Percentiles rank a stretch among this genome's conserved stretches.
Conservation (phyloP, 2,888 invertebrate species). For the Mellilla xanthometata region DNA sequence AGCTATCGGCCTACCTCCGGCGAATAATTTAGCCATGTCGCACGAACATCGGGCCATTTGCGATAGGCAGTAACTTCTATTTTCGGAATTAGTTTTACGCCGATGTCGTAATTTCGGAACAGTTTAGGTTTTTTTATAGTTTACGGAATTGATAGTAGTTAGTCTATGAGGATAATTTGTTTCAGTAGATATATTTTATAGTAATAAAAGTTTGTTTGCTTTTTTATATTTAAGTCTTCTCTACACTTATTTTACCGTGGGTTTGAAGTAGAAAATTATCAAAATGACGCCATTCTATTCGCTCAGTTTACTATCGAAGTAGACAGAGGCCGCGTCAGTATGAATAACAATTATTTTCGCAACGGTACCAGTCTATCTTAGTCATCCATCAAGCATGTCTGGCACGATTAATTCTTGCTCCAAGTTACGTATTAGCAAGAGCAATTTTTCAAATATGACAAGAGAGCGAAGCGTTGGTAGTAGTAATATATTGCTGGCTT, state of each 20-base stretch:
- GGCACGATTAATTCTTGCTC: neutral
- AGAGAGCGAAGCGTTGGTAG: neutral
- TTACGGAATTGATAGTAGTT: too few relatives aligned
- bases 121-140: neutral
- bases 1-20: conserved; percentile 7
- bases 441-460: neutral
- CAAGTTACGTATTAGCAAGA: neutral
- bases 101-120: neutral
- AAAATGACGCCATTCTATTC: conserved; percentile 11
- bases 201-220: neutral
- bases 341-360: conserved; percentile 39
- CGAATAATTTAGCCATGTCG: conserved; percentile 7
- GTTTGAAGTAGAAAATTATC: conserved; percentile 3
- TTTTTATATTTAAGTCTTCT: too few relatives aligned
- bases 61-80: conserved; percentile 12
- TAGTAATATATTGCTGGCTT: conserved; percentile 14
- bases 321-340: conserved; percentile 42
- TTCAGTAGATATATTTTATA: too few relatives aligned
- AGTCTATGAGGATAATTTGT: too few relatives aligned
- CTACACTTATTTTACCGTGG: neutral
- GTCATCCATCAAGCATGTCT: conserved; percentile 29
- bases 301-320: conserved; percentile 28
- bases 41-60: conserved; percentile 10
- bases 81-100: conserved; percentile 9
- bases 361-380: conserved; percentile 31